Evolutionary conservation across 2,797 vertebrate genomes (phyloP), one percentile per base, ranked within the genome.

Genomic region (Acanthiza pusilla): DNA sequence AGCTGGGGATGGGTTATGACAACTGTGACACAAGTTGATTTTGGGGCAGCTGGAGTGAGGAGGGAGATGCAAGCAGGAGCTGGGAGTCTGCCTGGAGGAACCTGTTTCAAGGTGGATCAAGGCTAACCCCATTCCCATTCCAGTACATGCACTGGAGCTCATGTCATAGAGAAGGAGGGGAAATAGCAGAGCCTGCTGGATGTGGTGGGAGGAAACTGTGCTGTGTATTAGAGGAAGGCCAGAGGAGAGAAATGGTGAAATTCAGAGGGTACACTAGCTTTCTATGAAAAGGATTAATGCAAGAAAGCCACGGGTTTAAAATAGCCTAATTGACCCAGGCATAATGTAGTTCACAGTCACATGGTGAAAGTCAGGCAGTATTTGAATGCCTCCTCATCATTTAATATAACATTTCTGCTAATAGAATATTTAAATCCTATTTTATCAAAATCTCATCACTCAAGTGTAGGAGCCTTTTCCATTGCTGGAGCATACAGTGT

Each of bases 261-360:
- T 83, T 89, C 74, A 84, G 60, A 67, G 27, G 45, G 84, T 84
- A 85, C 68, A 23, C 45, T 6, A 51, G 71, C 76, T 94, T 96
- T 63, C 79, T 58, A 4, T 47, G 62, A 89, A 92, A 92, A 94
- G 87, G 83, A 92, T 96, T 93, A 76, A 91, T 75, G 84, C 78
- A 74, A 86, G 86, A 83, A 96, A 94, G 75, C 72, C 55, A 68
- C 0, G 40, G 80, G 63, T 87, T 96, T 85, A 93, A 95, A 88
- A 91, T 80, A 66, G 70, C 76, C 89, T 95, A 93, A 93, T 53
- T 74, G 86, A 93, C 91, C 92, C 81, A 84, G 88, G 88, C 78
- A 84, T 94, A 94, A 94, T 94, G 94, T 85, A 97, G 89, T 92
- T 96, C 94, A 92, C 54, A 80, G 75, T 94, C 95, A 96, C 91